Conservation (phyloP, 2,888 invertebrate species). For the Rutpela maculata region DNA sequence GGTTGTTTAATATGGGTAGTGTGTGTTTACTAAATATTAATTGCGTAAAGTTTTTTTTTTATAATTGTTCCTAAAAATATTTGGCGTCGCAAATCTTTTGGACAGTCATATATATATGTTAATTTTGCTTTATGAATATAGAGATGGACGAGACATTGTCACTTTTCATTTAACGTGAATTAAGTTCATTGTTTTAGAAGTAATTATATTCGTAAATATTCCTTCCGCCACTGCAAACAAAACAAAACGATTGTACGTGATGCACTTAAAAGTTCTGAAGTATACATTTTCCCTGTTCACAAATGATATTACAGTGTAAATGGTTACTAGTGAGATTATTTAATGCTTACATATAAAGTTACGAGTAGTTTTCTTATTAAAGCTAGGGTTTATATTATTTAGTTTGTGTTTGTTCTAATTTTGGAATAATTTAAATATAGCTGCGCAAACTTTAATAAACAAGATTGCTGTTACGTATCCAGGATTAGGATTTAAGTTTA, state of each 20-base stretch:
- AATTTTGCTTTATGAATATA: too few species aligned
- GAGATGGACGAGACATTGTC: too few species aligned
- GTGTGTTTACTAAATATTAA: too few species aligned
- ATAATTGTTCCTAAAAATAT: too few species aligned
- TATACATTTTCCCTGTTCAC: neutral
- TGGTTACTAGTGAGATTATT: conserved; percentile 12
- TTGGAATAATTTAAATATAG: neutral
- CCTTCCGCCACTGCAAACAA: neutral
- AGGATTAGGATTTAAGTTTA: too few species aligned
- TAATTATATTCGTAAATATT: neutral
- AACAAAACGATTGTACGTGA: neutral
- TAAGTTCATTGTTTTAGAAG: neutral
- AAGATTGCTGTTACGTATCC: neutral
- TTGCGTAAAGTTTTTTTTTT: too few species aligned
- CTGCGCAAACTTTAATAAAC: neutral
- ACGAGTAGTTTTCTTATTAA: neutral
- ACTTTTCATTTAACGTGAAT: neutral
- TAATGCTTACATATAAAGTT: conserved; percentile 13
- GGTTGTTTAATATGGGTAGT: too few species aligned
- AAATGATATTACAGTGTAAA: conserved; percentile 15
- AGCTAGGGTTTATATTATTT: conserved; percentile 1
- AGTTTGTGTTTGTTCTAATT: conserved; percentile 14
- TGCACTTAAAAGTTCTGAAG: conserved; percentile 15
- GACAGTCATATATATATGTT: too few species aligned
- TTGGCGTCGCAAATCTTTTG: too few species aligned